Evolutionary conservation across 2,888 invertebrate genomes (phyloP).

Genomic region (Hypomecis punctinalis): DNA sequence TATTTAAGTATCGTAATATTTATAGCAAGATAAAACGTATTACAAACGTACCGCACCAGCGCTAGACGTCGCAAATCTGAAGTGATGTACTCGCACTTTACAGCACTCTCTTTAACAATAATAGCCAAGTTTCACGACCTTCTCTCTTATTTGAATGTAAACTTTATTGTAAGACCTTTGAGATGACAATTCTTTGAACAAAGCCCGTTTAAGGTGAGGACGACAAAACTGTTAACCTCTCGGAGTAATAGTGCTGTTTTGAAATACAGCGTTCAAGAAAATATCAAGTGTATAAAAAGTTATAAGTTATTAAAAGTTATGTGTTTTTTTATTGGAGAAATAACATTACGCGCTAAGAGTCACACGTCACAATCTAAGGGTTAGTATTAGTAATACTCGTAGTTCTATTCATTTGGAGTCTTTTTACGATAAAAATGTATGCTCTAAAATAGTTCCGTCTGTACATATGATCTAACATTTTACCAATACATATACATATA

Average conservation of each 20-base stretch:
- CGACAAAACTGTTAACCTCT: conserved; percentile 41
- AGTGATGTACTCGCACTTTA: conserved; percentile 51
- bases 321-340: background rate
- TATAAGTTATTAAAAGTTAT: background rate
- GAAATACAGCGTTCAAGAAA: conserved; percentile 29
- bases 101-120: conserved; percentile 55
- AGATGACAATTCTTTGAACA: conserved; percentile 19
- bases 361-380: too few species aligned
- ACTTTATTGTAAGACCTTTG: conserved; percentile 38
- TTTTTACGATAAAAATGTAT: too few species aligned
- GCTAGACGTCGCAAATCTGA: conserved; percentile 48
- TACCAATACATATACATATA: too few species aligned
- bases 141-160: conserved; percentile 38
- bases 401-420: too few species aligned
- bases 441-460: too few species aligned
- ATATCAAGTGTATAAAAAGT: background rate
- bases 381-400: too few species aligned
- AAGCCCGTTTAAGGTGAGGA: conserved; percentile 32
- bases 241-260: conserved; percentile 42
- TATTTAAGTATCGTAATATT: conserved; percentile 26
- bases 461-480: too few species aligned
- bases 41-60: conserved; percentile 37
- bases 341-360: too few species aligned
- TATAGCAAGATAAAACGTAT: conserved; percentile 38
- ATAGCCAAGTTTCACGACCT: conserved; percentile 51